Conservation (phyloP, 1,140 invertebrate genomes). For the Brachystomella parvula region DNA sequence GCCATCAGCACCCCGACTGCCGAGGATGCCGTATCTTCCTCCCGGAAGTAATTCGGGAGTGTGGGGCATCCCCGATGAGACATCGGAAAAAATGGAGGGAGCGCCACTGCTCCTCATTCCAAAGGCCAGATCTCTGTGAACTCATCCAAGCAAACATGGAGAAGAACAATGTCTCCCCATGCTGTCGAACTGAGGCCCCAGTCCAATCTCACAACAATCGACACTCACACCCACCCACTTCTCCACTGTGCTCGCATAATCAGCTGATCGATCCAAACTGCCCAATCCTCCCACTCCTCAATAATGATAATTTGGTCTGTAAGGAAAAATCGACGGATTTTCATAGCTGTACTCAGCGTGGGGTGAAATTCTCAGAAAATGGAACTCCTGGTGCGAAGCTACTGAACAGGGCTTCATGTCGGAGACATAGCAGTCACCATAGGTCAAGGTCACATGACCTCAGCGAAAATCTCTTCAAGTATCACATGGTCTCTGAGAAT, state of each 20-base stretch:
- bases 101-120: conserved; percentile 31
- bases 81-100: conserved; percentile 36
- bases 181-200: conserved; percentile 23
- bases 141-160: conserved; percentile 66
- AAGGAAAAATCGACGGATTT: not conserved
- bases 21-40: conserved; percentile 15
- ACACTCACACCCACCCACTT: conserved; percentile 12
- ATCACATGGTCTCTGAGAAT: not conserved
- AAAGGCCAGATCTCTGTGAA: conserved; percentile 7
- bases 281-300: conserved; percentile 8
- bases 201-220: not conserved
- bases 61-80: conserved; percentile 8
- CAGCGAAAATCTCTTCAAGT: conserved; percentile 1
- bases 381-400: not conserved
- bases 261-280: conserved; percentile 5
- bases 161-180: conserved; percentile 59
- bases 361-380: not conserved
- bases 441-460: conserved; percentile 8
- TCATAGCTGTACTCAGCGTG: not conserved
- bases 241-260: not conserved
- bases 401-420: not conserved
- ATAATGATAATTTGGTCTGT: conserved; percentile 1
- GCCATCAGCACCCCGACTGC: conserved; percentile 9
- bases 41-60: not conserved
- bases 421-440: not conserved